phyloP scores from a whole-genome alignment of 1,140 invertebrate genomes.

The Drosophila ananassae region DNA sequence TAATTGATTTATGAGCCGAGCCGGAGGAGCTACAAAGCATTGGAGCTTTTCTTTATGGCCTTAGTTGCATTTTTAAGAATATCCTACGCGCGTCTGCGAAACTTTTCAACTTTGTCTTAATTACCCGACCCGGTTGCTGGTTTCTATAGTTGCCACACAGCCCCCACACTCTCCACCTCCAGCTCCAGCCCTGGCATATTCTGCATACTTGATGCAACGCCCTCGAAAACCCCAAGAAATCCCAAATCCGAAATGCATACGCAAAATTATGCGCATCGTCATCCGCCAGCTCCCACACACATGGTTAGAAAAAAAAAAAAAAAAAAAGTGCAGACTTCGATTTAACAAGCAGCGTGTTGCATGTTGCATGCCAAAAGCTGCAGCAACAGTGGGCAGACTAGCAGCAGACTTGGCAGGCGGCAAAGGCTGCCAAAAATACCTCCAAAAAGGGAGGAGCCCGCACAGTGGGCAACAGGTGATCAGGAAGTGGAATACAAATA shows the following conservation, averaged over 20 bases:
- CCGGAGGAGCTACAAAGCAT: constrained; percentile 41
- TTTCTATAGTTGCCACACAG: constrained; percentile 1
- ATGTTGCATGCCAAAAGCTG: constrained; percentile 53
- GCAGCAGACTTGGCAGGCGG: constrained; percentile 37
- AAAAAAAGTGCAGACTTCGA: constrained; percentile 32
- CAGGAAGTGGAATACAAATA: not conserved
- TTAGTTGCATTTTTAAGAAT: constrained; percentile 1
- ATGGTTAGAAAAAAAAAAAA: constrained; percentile 40
- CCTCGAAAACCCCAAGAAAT: constrained; percentile 47
- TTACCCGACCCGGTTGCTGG: constrained; percentile 28
- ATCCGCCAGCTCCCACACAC: constrained; percentile 57
- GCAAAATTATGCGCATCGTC: constrained; percentile 78
- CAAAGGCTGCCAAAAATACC: constrained; percentile 55
- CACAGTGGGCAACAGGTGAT: constrained; percentile 33
- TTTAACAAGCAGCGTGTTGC: constrained; percentile 61
- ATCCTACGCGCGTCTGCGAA: constrained; percentile 60
- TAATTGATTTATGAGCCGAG: constrained; percentile 73
- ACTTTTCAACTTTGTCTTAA: constrained; percentile 76
- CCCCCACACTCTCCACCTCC: too few relatives aligned
- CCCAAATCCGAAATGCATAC: constrained; percentile 71
- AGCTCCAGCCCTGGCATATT: not conserved
- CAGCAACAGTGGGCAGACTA: constrained; percentile 36
- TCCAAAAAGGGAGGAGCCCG: constrained; percentile 1
- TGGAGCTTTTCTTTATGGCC: constrained; percentile 60
- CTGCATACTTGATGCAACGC: constrained; percentile 78